Evolutionary conservation across 2,113 vertebrate species (phyloP), one percentile per base, ranked within the genome.

Genomic region (Erinaceus europaeus): DNA sequence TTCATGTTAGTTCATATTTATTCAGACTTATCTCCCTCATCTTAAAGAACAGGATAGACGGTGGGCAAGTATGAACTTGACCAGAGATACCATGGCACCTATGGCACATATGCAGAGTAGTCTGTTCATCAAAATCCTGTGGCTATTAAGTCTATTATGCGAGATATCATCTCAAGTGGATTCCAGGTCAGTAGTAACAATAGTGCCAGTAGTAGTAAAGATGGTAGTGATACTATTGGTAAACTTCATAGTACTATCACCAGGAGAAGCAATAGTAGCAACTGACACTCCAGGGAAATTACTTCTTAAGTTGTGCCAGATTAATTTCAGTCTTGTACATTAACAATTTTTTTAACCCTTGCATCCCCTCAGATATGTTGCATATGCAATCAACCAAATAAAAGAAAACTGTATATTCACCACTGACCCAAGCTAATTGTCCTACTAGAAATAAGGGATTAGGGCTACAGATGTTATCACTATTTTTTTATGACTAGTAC

Each of bases 201-300:
- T 1, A 46, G 6, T 4, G 21, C 50, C 21, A 27, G 40, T 32
- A 55, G 32, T 3, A 17, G 40, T 23, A 32, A 2, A 4, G 67
- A 17, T n/a, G 2, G 8, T 7, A 17, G 10, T 14, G n/a, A 44
- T 27, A 32, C 4, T 12, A 1, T 5, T 38, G 14, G 20, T 48
- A 11, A 53, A 32, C 50, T 40, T n/a, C 27, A 12, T 55, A 44
- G 6, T 1, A 9, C 3, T 59, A 29, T 12, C 6, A n/a, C 29
- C 6, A 53, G 1, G 11, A 20, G 4, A 4, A 38, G 23, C 5
- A 42, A 18, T 4, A 59, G 12, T 11, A 65, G 13, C 1, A 17
- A 34, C 36, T 48, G 36, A 68, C 9, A 38, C 13, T 5, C 8
- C 0, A 2, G 62, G 23, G 0, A 13, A 27, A 4, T 5, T 23